phyloP scores from a whole-genome alignment of 2,113 vertebrate genomes.

The Sinosuthora webbiana region DNA sequence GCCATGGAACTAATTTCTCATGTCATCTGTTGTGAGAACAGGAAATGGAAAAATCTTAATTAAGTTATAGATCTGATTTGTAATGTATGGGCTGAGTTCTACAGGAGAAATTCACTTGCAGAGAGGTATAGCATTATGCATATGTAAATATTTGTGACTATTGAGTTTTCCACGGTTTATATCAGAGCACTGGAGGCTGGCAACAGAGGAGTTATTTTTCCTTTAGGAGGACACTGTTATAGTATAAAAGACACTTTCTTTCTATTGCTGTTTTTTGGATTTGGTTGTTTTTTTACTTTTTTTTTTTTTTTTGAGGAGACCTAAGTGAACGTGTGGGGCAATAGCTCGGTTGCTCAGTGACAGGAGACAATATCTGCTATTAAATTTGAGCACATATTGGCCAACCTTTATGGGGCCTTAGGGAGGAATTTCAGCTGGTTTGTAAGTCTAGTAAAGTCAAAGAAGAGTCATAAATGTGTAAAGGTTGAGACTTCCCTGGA shows the following conservation, averaged over 20 bases:
- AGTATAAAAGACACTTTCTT: background rate
- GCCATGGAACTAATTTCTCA: background rate
- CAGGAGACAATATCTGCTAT: background rate
- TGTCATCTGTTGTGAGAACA: background rate
- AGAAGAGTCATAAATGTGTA: background rate
- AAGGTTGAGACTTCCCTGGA: background rate
- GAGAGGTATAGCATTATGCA: background rate
- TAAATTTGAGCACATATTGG: background rate
- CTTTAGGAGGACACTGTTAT: background rate
- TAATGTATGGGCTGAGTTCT: background rate
- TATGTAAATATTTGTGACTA: no score
- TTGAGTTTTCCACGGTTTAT: background rate
- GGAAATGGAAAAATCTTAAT: background rate
- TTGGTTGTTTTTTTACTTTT: background rate
- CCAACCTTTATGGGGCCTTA: background rate
- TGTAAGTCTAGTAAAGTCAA: background rate
- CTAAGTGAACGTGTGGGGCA: background rate
- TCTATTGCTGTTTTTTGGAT: background rate
- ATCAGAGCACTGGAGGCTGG: background rate
- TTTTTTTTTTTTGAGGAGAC: background rate
- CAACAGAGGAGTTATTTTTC: background rate
- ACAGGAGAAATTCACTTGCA: background rate
- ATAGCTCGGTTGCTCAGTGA: background rate
- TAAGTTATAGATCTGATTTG: background rate
- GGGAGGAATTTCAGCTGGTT: background rate